Conservation (phyloP, 2,113 vertebrate species). For the Ploceus nigricollis region DNA sequence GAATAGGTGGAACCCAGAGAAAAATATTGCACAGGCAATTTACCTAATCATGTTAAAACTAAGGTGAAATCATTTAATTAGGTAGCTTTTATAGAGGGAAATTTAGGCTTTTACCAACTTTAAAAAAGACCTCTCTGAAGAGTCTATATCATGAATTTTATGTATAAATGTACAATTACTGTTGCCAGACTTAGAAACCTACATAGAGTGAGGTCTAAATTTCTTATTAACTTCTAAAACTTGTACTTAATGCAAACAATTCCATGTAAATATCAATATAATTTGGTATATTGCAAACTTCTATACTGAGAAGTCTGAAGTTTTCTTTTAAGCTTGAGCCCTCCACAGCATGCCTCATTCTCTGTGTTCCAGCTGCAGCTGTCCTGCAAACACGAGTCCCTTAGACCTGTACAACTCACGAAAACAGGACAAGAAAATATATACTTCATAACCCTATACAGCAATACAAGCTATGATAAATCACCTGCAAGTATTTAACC, state of each 20-base stretch:
- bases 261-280: conserved; percentile 7
- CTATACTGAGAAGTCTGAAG: not conserved
- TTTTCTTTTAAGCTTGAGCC: not conserved
- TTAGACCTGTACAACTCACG: not conserved
- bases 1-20: conserved; percentile 47
- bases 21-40: not conserved
- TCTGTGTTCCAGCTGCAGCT: conserved; percentile 11
- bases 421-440: not conserved
- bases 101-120: conserved; percentile 39
- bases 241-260: conserved; percentile 53
- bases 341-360: not conserved
- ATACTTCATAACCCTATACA: not conserved
- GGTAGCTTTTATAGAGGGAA: conserved; percentile 26
- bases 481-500: conserved; percentile 42
- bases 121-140: conserved; percentile 31
- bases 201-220: not conserved
- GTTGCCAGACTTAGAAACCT: not conserved
- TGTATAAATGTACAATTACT: not conserved
- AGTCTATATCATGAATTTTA: conserved; percentile 31
- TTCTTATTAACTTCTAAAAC: conserved; percentile 14
- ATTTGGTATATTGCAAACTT: conserved; percentile 1
- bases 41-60: conserved; percentile 45
- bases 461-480: conserved; percentile 7
- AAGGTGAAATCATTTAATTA: conserved; percentile 36
- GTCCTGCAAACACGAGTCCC: not conserved